Base-by-base conservation (phyloP, 2,888 invertebrate genomes). In the Drosophila parthenogenetica region DNA sequence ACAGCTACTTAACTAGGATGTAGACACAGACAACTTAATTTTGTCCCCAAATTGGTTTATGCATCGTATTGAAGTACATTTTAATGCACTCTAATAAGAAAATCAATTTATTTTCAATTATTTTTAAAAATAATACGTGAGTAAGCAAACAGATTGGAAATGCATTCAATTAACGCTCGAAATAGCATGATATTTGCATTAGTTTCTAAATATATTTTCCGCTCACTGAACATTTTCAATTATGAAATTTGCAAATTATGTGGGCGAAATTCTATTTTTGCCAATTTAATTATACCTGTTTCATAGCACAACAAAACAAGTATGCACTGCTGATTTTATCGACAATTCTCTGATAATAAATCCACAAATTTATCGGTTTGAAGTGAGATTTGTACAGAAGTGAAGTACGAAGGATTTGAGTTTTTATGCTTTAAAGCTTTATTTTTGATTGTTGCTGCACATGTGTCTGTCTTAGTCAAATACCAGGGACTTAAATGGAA, bases 401-500 rank as follows among this genome's bases (percentile, higher is more conserved):
- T 32, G 42, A 54, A 54, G 53, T 17, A n/a, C 53, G n/a, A 16
- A 54, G 17, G n/a, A 17, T 42, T 54, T 32, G 19, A 54, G 54
- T n/a, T 54, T n/a, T 54, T 54, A 42, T 13, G 35, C 11, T 42
- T 32, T 42, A 16, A 32, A 29, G 17, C 25, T 4, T 22, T 7
- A 13, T n/a, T 2, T 43, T 10, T 42, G 29, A 29, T 17, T 42
- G 3, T 8, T 19, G 16, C 29, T 43, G 29, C 54, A n/a, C 51
- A 17, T 14, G 51, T 13, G n/a, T 32, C n/a, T 19, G 22, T 57
- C 37, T 46, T 5, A 55, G 11, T 14, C 17, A 22, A 57, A 57
- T 57, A 57, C 45, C 35, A 25, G 22, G 14, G 42, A 59, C 35
- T 14, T 35, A n/a, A 42, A 59, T 40, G 43, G 35, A 1, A 37